Conservation (phyloP, 2,797 vertebrate genomes). For the Ibycter americanus region DNA sequence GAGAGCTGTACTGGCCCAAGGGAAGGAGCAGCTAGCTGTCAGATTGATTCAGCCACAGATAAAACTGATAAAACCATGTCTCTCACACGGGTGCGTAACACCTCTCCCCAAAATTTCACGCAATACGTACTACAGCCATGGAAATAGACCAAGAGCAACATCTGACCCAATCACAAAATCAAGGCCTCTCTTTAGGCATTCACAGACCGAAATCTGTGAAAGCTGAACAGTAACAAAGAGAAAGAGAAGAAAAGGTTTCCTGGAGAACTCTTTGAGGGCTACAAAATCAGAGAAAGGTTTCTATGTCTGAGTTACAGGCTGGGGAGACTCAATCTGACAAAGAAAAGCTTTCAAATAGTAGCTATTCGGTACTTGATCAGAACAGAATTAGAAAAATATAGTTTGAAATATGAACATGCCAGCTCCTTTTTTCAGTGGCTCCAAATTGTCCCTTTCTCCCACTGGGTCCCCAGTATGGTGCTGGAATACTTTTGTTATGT, state of each 20-base stretch:
- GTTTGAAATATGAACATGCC: neutral
- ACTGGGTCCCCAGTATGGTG: neutral
- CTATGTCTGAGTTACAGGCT: neutral
- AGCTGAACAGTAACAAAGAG: neutral
- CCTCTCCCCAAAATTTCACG: neutral
- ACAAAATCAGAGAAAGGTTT: neutral
- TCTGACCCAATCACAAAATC: neutral
- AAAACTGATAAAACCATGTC: neutral
- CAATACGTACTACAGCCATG: neutral
- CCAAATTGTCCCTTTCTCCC: neutral
- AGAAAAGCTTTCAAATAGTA: neutral
- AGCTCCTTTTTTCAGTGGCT: neutral
- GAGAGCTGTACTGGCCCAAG: neutral
- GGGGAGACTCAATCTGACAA: neutral
- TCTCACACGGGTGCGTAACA: neutral
- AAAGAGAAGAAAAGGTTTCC: neutral
- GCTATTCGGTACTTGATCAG: neutral
- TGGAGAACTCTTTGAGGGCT: neutral
- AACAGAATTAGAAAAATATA: neutral
- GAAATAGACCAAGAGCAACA: neutral
- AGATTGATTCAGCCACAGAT: neutral
- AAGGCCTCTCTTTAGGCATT: neutral
- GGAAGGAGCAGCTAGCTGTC: neutral
- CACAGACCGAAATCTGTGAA: neutral
- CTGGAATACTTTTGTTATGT: neutral